Conservation (phyloP, 2,113 vertebrate species). For the Nerophis ophidion region DNA sequence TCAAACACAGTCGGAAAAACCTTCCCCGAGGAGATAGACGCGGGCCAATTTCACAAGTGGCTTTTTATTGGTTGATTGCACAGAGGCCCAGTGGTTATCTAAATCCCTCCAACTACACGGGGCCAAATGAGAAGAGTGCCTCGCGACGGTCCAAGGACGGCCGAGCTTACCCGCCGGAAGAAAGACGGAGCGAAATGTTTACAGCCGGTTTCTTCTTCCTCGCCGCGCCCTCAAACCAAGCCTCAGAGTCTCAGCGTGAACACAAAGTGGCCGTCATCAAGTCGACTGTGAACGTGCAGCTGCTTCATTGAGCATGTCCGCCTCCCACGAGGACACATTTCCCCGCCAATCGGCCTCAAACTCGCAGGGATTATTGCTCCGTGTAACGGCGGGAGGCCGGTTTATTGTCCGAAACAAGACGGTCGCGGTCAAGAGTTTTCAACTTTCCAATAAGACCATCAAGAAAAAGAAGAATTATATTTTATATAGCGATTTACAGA, state of each 20-base stretch:
- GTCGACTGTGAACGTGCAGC: background rate
- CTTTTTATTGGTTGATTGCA: slow-evolving; percentile 68
- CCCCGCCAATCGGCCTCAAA: too few species aligned
- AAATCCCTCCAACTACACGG: slow-evolving; percentile 64
- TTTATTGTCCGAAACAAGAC: too few species aligned
- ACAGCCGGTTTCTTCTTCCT: background rate
- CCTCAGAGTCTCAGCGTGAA: background rate
- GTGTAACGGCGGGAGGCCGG: too few species aligned
- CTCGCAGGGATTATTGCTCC: too few species aligned
- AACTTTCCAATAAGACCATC: too few species aligned
- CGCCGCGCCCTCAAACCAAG: background rate
- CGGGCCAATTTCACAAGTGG: slow-evolving; percentile 60
- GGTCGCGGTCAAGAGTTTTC: too few species aligned
- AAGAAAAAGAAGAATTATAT: too few species aligned
- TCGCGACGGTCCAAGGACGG: slow-evolving; percentile 1
- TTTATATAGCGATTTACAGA: too few species aligned
- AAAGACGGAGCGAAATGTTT: slow-evolving; percentile 1
- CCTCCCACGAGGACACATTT: background rate
- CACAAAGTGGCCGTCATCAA: background rate
- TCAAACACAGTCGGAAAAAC: slow-evolving; percentile 57
- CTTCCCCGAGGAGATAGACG: slow-evolving; percentile 52
- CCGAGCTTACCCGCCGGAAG: background rate
- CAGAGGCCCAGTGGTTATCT: slow-evolving; percentile 67
- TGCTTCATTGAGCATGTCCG: background rate
- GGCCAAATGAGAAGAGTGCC: slow-evolving; percentile 50